A percentile compares a stretch with the other conserved stretches of the same genome.
Conservation (phyloP, 2,888 invertebrate species). For the Drosophila flavopinicola region DNA sequence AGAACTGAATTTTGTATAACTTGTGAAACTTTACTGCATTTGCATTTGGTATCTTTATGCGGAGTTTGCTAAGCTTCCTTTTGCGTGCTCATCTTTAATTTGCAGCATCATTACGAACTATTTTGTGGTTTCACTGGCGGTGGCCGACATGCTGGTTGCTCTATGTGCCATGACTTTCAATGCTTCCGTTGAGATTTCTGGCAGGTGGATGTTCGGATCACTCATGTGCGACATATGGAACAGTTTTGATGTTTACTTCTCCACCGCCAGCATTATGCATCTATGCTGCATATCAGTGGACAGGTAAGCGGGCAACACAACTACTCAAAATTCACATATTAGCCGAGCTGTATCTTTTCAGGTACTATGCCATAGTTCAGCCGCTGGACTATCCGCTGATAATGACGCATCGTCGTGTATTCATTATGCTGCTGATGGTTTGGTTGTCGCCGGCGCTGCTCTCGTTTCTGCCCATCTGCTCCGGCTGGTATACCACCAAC, state of each 20-base stretch:
- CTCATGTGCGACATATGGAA: constrained; percentile 98
- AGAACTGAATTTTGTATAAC: constrained; percentile 20
- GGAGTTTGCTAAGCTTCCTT: constrained; percentile 13
- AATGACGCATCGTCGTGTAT: constrained; percentile 93
- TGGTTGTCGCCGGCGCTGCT: constrained; percentile 96
- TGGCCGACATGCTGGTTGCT: constrained; percentile 97
- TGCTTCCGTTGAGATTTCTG: constrained; percentile 93
- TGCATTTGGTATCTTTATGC: background rate
- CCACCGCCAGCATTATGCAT: constrained; percentile 95
- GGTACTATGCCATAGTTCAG: constrained; percentile 95
- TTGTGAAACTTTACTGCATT: constrained; percentile 15
- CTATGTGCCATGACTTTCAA: constrained; percentile 96
- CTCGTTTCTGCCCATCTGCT: constrained; percentile 96
- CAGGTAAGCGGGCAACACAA: constrained; percentile 74
- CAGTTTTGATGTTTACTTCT: constrained; percentile 96
- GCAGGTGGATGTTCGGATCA: constrained; percentile 94
- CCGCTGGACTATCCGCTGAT: constrained; percentile 96
- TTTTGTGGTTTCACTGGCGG: constrained; percentile 97
- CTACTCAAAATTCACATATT: too few relatives aligned
- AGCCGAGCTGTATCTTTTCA: constrained; percentile 54
- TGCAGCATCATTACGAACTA: constrained; percentile 94
- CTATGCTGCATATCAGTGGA: constrained; percentile 97
- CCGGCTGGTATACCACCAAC: constrained; percentile 96
- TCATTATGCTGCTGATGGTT: constrained; percentile 92
- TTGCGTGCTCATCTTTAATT: constrained; percentile 12